Conservation (phyloP, 2,113 vertebrate genomes). For the Corythaixoides concolor region DNA sequence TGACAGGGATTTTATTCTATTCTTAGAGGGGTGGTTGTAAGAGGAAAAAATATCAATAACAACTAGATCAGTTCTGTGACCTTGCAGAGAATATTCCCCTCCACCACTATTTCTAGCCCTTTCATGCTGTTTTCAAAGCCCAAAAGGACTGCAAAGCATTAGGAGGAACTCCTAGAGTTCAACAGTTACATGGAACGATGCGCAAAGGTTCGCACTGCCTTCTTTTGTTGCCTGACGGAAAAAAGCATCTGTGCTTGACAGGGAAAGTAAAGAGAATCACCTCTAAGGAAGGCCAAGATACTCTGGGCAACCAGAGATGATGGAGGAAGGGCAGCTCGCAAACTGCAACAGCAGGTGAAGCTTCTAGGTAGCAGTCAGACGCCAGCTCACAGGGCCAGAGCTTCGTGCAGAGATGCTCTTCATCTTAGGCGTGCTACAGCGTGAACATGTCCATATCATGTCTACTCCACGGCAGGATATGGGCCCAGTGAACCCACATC, state of each 20-base stretch:
- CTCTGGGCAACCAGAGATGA: background rate
- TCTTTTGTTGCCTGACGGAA: background rate
- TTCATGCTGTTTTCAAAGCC: constrained; percentile 45
- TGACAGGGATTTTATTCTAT: constrained; percentile 19
- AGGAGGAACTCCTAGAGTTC: background rate
- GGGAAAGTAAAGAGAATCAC: background rate
- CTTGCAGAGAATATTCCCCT: constrained; percentile 1
- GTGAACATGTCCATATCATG: fast-evolving
- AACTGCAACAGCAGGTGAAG: background rate
- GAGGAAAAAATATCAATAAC: constrained; percentile 52
- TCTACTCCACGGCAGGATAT: background rate
- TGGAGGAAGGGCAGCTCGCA: background rate
- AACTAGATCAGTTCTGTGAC: constrained; percentile 37
- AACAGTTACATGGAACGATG: background rate
- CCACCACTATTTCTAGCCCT: background rate
- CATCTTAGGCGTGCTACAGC: no score
- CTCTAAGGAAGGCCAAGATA: background rate
- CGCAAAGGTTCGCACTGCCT: background rate
- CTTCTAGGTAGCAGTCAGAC: background rate
- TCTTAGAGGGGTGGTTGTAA: constrained; percentile 9
- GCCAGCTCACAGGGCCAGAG: background rate
- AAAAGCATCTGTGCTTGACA: background rate
- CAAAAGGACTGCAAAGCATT: background rate
- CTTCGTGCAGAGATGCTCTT: background rate
- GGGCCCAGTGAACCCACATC: background rate